Percentiles rank a stretch among this genome's conserved stretches.
Evolutionary conservation across 2,113 vertebrate species (phyloP).

Genomic region (Pterocles burchelli): DNA sequence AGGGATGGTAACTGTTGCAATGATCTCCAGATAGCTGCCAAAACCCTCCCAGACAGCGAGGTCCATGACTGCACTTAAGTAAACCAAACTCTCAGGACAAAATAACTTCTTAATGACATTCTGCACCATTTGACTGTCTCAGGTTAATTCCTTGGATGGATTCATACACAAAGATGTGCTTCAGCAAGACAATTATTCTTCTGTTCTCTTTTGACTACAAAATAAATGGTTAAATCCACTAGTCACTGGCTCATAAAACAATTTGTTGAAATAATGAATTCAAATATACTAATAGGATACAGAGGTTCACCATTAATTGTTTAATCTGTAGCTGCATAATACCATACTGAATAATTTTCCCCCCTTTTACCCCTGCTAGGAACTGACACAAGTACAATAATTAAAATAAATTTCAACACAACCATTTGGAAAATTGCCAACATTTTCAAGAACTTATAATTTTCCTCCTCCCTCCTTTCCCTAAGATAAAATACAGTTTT

Average conservation of each 20-base stretch:
- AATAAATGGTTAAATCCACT: constrained; percentile 54
- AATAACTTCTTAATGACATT: not conserved
- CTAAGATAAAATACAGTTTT: constrained; percentile 76
- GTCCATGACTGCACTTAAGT: not conserved
- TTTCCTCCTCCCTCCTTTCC: constrained; percentile 64
- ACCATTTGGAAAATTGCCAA: constrained; percentile 75
- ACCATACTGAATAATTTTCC: constrained; percentile 61
- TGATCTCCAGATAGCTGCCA: not conserved
- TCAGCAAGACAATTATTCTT: not conserved
- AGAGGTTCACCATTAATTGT: constrained; percentile 66
- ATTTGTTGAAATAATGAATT: constrained; percentile 61
- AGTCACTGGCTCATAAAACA: constrained; percentile 48
- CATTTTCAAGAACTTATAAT: constrained; percentile 79
- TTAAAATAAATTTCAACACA: constrained; percentile 80
- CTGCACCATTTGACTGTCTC: not conserved
- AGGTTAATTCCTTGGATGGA: not conserved
- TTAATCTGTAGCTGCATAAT: constrained; percentile 69
- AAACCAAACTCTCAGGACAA: not conserved
- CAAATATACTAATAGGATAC: constrained; percentile 49
- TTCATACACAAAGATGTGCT: not conserved
- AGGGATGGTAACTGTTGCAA: not conserved
- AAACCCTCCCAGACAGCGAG: not conserved
- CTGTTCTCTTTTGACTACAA: constrained; percentile 29
- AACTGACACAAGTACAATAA: constrained; percentile 78
- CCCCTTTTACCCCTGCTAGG: constrained; percentile 62